Conservation (phyloP, 2,113 vertebrate genomes). For the Prochilodus magdalenae region DNA sequence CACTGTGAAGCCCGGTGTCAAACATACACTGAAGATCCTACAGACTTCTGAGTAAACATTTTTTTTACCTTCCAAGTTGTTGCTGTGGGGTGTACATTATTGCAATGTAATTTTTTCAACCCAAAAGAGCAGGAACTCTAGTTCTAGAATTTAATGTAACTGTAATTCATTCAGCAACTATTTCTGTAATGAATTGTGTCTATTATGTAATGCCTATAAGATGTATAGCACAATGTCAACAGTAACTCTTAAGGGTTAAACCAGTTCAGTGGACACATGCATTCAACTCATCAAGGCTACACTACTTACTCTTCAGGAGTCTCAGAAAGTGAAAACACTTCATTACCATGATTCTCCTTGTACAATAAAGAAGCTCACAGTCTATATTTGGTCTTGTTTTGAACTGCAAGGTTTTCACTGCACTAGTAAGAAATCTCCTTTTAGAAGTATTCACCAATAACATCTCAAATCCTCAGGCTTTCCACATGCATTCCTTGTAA, state of each 20-base stretch:
- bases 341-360: not conserved
- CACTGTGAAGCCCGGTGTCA: too few relatives aligned
- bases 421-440: not conserved
- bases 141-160: too few relatives aligned
- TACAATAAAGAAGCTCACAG: not conserved
- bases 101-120: too few relatives aligned
- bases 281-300: not conserved
- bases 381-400: not conserved
- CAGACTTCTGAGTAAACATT: too few relatives aligned
- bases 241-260: not conserved
- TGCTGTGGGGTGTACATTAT: too few relatives aligned
- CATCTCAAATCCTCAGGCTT: slow-evolving; percentile 28
- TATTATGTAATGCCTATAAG: too few relatives aligned
- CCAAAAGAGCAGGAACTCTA: too few relatives aligned
- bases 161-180: too few relatives aligned
- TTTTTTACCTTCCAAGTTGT: too few relatives aligned
- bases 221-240: too few relatives aligned
- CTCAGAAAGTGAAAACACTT: not conserved
- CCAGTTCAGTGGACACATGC: not conserved
- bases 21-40: too few relatives aligned
- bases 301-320: not conserved
- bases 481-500: slow-evolving; percentile 25
- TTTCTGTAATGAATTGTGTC: too few relatives aligned
- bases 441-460: slow-evolving; percentile 9
- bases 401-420: not conserved